Base-by-base conservation (phyloP, 2,113 vertebrate species). In the Brachypteracias leptosomus region DNA sequence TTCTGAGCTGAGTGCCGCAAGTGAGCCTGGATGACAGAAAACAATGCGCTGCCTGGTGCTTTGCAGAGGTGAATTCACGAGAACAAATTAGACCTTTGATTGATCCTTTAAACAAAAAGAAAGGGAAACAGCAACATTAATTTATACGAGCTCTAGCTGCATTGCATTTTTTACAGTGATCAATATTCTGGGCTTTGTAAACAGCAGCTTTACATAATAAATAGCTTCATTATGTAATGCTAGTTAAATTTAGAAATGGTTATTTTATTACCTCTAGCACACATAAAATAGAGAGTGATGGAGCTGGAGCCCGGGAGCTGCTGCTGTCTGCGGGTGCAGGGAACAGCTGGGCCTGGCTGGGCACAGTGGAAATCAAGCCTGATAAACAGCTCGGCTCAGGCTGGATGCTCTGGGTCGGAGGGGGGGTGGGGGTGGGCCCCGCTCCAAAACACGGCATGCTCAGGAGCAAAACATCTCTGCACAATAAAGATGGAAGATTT, bases 161-260 rank as follows among this genome's bases (percentile, higher is more conserved):
- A 72, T 80, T 80, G 94, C 75, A 55, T 95, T 95, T 97, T 96
- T 93, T 71, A 83, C 75, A 71, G 68, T 47, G 79, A 97, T 98
- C 97, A 91, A 97, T 97, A 97, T 91, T 65, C 66, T 8, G 29
- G 95, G 95, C 71, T 44, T 94, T 97, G 93, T 96, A 96, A 97
- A 95, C 95, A 97, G 95, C 66, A 96, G 94, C 72, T 95, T 96
- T 97, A 85, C 94, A 89, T 96, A 97, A 98, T 97, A 97, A 98
- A 97, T 97, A 95, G 96, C 88, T 97, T 93, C 80, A 95, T 98
- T 98, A 96, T 96, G 95, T 95, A 97, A 96, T 96, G 94, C 95
- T 93, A 95, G 97, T 96, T 97, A 98, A 97, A 98, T 97, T 96
- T 97, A 97, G 97, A 98, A 97, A 97, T 88, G 88, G 88, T 92